Evolutionary conservation across 2,888 invertebrate species (phyloP).

Genomic region (Cetonia aurata): DNA sequence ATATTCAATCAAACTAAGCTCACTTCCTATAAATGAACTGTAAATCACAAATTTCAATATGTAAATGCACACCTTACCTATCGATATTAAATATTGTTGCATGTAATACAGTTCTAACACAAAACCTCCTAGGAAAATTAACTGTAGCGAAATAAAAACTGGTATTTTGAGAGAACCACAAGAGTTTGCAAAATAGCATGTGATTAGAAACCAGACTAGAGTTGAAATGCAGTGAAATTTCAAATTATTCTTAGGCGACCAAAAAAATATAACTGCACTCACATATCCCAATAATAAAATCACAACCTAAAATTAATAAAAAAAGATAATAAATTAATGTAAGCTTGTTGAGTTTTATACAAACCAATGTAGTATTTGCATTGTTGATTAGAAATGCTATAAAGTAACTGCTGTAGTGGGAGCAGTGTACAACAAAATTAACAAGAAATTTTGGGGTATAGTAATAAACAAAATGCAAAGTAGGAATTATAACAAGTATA

Average conservation of each 20-base stretch:
- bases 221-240: slow-evolving; percentile 79
- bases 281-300: slow-evolving; percentile 78
- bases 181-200: slow-evolving; percentile 81
- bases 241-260: slow-evolving; percentile 79
- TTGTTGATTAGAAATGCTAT: slow-evolving; percentile 62
- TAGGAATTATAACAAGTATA: slow-evolving; percentile 63
- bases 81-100: slow-evolving; percentile 68
- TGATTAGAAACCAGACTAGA: slow-evolving; percentile 80
- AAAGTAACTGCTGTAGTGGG: slow-evolving; percentile 52
- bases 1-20: slow-evolving; percentile 35
- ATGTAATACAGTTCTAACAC: slow-evolving; percentile 72
- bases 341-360: slow-evolving; percentile 49
- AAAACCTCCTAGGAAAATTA: slow-evolving; percentile 77
- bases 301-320: slow-evolving; percentile 69
- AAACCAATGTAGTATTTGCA: slow-evolving; percentile 62
- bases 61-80: slow-evolving; percentile 61
- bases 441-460: slow-evolving; percentile 78
- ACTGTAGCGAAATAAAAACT: slow-evolving; percentile 77
- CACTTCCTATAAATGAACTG: slow-evolving; percentile 28
- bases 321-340: background rate
- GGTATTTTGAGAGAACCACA: slow-evolving; percentile 84
- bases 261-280: slow-evolving; percentile 77
- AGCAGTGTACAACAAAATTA: slow-evolving; percentile 71
- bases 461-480: slow-evolving; percentile 75
- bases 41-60: background rate